Percentiles rank a stretch among this genome's conserved stretches.
Evolutionary conservation across 1,140 invertebrate genomes (phyloP).

Genomic region (Globodera ellingtonae): DNA sequence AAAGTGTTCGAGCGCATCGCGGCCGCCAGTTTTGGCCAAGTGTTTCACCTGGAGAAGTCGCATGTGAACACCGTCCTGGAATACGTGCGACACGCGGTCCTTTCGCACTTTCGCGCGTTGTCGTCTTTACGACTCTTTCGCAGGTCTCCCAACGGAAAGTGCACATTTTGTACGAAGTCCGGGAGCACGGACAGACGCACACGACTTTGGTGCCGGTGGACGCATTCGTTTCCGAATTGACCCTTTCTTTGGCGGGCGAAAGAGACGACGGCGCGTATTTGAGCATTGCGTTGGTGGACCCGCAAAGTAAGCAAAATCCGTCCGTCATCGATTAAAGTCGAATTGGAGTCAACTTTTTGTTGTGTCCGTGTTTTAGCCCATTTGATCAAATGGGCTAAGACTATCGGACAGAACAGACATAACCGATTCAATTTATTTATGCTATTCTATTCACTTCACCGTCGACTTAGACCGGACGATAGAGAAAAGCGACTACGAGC

Average conservation of each 20-base stretch:
- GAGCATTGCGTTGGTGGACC: slow-evolving; percentile 59
- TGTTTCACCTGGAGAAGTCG: slow-evolving; percentile 75
- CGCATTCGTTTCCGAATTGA: slow-evolving; percentile 55
- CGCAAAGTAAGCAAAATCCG: slow-evolving; percentile 44
- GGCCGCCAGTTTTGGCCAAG: slow-evolving; percentile 75
- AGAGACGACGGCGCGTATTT: slow-evolving; percentile 61
- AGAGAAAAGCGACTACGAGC: slow-evolving; percentile 54
- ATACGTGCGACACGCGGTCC: slow-evolving; percentile 55
- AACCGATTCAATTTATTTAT: not conserved
- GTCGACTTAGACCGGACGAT: slow-evolving; percentile 51
- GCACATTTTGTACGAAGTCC: slow-evolving; percentile 59
- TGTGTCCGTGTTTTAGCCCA: no score
- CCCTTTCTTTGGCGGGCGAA: slow-evolving; percentile 59
- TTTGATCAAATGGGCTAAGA: no score
- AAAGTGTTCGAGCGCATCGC: slow-evolving; percentile 75
- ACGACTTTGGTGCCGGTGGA: slow-evolving; percentile 56
- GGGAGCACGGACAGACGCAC: slow-evolving; percentile 54
- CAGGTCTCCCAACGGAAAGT: slow-evolving; percentile 33
- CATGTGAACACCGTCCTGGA: slow-evolving; percentile 73
- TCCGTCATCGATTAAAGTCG: no score
- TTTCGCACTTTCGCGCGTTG: slow-evolving; percentile 48
- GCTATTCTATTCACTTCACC: not conserved
- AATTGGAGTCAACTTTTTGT: no score
- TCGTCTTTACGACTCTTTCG: not conserved
- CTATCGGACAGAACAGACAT: slow-evolving; percentile 4